phyloP scores from a whole-genome alignment of 2,113 vertebrate genomes.

The Laticauda colubrina region DNA sequence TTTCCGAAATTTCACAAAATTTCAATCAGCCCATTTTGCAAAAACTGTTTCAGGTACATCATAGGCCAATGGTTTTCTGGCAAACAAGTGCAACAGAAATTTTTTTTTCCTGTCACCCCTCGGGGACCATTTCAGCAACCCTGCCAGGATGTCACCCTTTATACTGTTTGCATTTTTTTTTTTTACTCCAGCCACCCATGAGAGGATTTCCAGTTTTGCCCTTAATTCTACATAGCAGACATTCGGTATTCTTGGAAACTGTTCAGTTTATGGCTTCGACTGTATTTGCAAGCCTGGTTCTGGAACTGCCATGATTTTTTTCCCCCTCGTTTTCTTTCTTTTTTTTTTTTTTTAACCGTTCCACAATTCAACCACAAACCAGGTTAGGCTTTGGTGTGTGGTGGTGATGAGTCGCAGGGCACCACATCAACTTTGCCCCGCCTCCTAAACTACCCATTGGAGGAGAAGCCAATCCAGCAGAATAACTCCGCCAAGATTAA shows the following conservation, averaged over 20 bases:
- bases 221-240: not conserved
- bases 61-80: not conserved
- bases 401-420: not conserved
- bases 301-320: not conserved
- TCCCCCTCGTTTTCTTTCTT: not conserved
- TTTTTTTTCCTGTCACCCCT: not conserved
- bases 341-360: not conserved
- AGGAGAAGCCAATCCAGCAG: not conserved
- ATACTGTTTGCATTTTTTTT: not conserved
- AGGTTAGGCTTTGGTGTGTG: not conserved
- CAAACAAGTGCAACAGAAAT: not conserved
- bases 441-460: conserved; percentile 42
- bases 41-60: not conserved
- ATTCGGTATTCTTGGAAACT: not conserved
- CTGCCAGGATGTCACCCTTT: not conserved
- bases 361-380: not conserved
- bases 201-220: not conserved
- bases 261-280: not conserved
- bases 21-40: not conserved
- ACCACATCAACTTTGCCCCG: conserved; percentile 43
- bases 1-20: not conserved
- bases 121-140: not conserved
- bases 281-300: not conserved
- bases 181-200: not conserved
- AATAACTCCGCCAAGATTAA: conserved; percentile 37